Evolutionary conservation across 2,113 vertebrate species (phyloP).

Genomic region (Grus americana): DNA sequence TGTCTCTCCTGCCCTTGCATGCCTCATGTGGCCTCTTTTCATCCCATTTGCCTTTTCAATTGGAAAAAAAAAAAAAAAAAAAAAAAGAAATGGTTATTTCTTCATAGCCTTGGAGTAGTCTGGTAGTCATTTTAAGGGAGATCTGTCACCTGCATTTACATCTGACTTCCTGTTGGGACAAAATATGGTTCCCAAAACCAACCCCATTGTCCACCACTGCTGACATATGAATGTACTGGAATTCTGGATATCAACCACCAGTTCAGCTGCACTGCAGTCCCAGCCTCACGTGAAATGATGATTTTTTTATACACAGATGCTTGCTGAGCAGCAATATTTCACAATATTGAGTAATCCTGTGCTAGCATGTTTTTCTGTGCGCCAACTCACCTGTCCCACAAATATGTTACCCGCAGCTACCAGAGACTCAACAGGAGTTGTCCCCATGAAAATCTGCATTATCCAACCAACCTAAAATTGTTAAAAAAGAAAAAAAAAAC

Average conservation of each 20-base stretch:
- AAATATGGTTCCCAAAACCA: neutral
- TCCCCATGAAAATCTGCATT: slow-evolving; percentile 84
- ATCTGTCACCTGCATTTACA: neutral
- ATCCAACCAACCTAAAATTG: slow-evolving; percentile 83
- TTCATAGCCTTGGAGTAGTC: neutral
- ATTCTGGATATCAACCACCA: neutral
- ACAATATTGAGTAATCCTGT: neutral
- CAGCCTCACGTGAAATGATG: neutral
- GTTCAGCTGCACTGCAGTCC: neutral
- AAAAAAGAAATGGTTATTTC: neutral
- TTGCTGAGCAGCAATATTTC: neutral
- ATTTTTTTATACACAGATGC: neutral
- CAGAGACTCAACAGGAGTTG: slow-evolving; percentile 84
- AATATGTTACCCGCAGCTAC: slow-evolving; percentile 90
- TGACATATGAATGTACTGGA: neutral
- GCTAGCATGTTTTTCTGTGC: neutral
- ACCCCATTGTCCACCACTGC: neutral
- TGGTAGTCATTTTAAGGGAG: neutral
- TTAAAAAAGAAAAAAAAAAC: neutral
- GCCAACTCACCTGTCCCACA: slow-evolving; percentile 80
- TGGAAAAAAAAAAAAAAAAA: neutral
- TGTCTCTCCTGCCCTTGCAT: neutral
- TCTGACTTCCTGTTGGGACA: neutral
- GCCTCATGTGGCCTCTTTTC: neutral
- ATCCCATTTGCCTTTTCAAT: neutral